phyloP scores from a whole-genome alignment of 2,888 invertebrate species.

The Lingula anatina region DNA sequence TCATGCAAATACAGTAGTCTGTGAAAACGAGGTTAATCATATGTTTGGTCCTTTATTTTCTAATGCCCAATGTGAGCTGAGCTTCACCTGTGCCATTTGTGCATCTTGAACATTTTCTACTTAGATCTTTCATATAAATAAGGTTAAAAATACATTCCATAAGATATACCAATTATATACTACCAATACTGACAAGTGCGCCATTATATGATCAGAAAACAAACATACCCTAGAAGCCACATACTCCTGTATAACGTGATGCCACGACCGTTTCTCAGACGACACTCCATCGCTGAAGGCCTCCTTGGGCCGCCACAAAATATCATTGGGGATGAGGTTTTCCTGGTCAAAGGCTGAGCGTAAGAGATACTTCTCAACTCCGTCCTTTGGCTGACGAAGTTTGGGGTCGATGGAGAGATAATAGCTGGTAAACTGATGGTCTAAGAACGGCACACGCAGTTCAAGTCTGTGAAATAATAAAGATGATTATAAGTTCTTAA shows the following conservation, averaged over 20 bases:
- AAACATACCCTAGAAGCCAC: slow-evolving; percentile 29
- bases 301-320: slow-evolving; percentile 91
- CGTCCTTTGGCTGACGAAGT: slow-evolving; percentile 68
- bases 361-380: slow-evolving; percentile 79
- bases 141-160: neutral
- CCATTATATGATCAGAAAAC: too few species aligned
- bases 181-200: too few species aligned
- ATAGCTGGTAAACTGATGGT: slow-evolving; percentile 78
- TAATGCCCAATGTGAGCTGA: too few species aligned
- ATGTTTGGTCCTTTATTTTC: too few species aligned
- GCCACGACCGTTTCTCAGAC: slow-evolving; percentile 38
- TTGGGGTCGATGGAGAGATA: slow-evolving; percentile 69
- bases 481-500: too few species aligned
- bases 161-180: too few species aligned
- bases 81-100: too few species aligned
- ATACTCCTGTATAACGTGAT: slow-evolving; percentile 40
- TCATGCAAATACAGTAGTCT: too few species aligned
- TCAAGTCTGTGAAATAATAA: slow-evolving; percentile 34
- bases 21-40: too few species aligned
- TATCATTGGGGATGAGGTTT: slow-evolving; percentile 72
- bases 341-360: slow-evolving; percentile 75
- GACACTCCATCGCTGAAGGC: slow-evolving; percentile 57
- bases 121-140: neutral
- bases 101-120: too few species aligned
- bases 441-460: slow-evolving; percentile 81